Conservation (phyloP, 2,797 vertebrate genomes). For the Thalassophryne amazonica region DNA sequence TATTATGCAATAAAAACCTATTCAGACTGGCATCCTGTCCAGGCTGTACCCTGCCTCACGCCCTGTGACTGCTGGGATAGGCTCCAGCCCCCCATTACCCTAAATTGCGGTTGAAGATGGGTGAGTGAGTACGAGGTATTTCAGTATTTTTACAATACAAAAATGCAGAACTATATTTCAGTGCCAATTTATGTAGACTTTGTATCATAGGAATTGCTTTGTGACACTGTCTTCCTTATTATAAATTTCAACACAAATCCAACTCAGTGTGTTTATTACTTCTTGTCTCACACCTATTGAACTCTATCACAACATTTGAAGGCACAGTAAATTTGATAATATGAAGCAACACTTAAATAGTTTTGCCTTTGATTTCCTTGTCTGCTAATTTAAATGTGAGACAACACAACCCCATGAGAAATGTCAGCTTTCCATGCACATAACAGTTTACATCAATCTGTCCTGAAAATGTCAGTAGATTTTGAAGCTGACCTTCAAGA, state of each 20-base stretch:
- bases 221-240: background rate
- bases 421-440: slow-evolving; percentile 44
- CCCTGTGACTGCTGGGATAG: too few species aligned
- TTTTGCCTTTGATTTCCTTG: slow-evolving; percentile 17
- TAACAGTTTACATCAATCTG: slow-evolving; percentile 39
- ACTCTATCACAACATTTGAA: slow-evolving; percentile 2
- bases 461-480: slow-evolving; percentile 62
- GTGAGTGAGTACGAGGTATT: too few species aligned
- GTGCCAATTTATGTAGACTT: slow-evolving; percentile 4
- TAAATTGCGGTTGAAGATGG: too few species aligned
- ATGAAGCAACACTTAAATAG: background rate
- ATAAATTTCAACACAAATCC: background rate
- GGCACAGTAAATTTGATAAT: background rate
- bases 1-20: too few species aligned
- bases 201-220: background rate
- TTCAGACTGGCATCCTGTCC: too few species aligned
- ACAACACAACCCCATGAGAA: slow-evolving; percentile 26
- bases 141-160: too few species aligned
- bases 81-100: too few species aligned
- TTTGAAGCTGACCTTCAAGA: slow-evolving; percentile 70
- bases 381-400: slow-evolving; percentile 37
- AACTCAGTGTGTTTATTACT: background rate
- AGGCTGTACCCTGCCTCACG: too few species aligned
- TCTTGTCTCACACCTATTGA: background rate
- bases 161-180: too few species aligned